Base-by-base conservation (phyloP, 37 sponge, comb jelly and placozoan species). In the Mnemiopsis leidyi region DNA sequence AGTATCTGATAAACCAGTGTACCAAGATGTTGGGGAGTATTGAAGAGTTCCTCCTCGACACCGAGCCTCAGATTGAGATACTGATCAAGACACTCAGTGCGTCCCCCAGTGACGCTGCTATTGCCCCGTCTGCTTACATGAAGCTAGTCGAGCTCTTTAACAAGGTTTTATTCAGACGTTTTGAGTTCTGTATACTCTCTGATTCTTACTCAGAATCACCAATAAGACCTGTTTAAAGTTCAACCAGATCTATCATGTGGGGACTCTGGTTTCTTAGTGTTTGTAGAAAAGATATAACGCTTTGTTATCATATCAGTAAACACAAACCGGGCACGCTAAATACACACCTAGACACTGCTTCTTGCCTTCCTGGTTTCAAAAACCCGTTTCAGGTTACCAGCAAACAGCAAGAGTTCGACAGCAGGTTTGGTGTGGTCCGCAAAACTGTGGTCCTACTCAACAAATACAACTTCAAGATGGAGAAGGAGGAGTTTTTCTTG, bases 21-120 rank as follows among this genome's bases (percentile, higher is more conserved):
- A 85, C 33, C 26, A 40, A 35, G 25, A 85, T 85, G 90, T 29
- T 85, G 29, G 90, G 90, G 24, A 85, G 36, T 37, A 85, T 97
- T 61, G 95, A 95, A 38, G 68, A 36, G 37, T 95, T 97, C 92
- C 92, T 97, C n/a, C 13, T 38, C 18, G 96, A 95, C 29, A 79
- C 94, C 2, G 97, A 95, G 93, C 97, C 96, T 0, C 92, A 95
- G 68, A 95, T 97, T 36, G 97, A 96, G 67, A 71, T 38, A 0
- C 95, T 96, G 24, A 93, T 85, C 33, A 85, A 85, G 90, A 85
- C 90, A 33, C 90, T 85, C 0, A 40, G 90, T 85, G 40, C 94
- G 69, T 92, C 93, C 24, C 76, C 76, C 28, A 32, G n/a, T 5
- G 75, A 92, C 38, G 73, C 75, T 7, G 93, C 93, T 21, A 92